Base-by-base conservation (phyloP, 2,888 invertebrate genomes). In the Philopedon plagiatum region DNA sequence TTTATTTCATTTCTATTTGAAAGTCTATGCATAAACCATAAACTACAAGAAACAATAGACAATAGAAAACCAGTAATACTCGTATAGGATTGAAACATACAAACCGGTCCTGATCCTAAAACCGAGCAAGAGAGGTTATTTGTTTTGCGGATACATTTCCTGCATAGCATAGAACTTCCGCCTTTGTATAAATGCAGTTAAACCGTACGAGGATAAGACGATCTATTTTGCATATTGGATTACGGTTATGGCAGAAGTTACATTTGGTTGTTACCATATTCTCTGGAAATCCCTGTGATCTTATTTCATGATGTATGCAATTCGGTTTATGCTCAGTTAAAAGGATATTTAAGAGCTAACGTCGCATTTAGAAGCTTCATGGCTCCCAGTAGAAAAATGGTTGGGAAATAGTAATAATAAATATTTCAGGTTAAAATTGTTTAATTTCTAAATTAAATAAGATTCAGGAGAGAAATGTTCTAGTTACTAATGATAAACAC, bases 71-170 rank as follows among this genome's bases (percentile, higher is more conserved):
- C 46, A 67, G 66, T 58, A 54, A 54, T 54, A n/a, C n/a, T n/a
- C n/a, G n/a, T n/a, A 49, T 29, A 34, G 67, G 61, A 68, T 61
- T 68, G 61, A 68, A 60, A 68, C 39, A 51, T 29, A 60, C 67
- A 60, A 60, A 69, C 49, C 54, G 62, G 62, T 29, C 54, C 44
- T 46, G 61, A 61, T 69, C 56, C 68, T 51, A 26, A 62, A 69
- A 62, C 62, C 68, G 68, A 56, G 41, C 61, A 29, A 23, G 19
- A 18, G 56, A 32, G 62, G 68, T 62, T 69, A 69, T 69, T 69
- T 69, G 68, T 69, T 69, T 69, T 69, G 62, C 23, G 68, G 61
- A 69, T 69, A 69, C 61, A 69, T 69, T 69, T 69, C 68, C 68
- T 62, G 68, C 44, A 69, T 69, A 34, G 68, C 62, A 26, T 46